Base-by-base conservation (phyloP, 2,113 vertebrate genomes). In the Chaetura pelagica region DNA sequence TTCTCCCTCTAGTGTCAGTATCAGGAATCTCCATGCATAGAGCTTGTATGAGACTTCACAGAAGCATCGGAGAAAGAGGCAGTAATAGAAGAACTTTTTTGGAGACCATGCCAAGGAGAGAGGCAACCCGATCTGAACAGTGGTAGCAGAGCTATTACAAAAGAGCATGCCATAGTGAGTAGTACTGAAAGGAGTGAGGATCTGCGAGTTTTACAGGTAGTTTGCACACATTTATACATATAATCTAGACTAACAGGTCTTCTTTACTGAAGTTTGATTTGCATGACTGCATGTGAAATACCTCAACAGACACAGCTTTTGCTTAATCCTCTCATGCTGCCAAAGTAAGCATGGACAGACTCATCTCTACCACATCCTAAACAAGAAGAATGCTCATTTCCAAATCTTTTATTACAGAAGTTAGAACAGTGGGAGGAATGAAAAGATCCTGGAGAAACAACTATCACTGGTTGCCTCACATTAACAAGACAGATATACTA, bases 1-100 rank as follows among this genome's bases (percentile, higher is more conserved):
- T 94, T 78, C 93, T 96, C 94, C 96, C 96, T 86, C 96, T 95
- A 96, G 94, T 19, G 94, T 92, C 83, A 95, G 5, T 13, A 89
- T 12, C 35, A 19, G 94, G 94, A 86, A 96, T 42, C 49, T 81
- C 35, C 55, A 30, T 34, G 61, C 78, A 86, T 15, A 87, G 90
- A 89, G 68, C 16, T 35, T 13, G 21, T 49, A 62, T 30, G 7
- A 30, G 8, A 80, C 52, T 59, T 77, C 30, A 35, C 35, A 86
- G 57, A 71, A 71, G 30, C 5, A 10, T 55, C 64, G 52, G 74
- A 79, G 24, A 19, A 87, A 76, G 57, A 63, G 9, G 9, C 30
- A 73, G 17, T n/a, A 63, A 80, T 4, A 10, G 42, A 84, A 78
- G 22, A 90, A 84, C 15, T 77, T 92, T 48, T 52, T 21, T 34